Conservation (phyloP, 2,888 invertebrate genomes). For the Cheilosia vulpina region DNA sequence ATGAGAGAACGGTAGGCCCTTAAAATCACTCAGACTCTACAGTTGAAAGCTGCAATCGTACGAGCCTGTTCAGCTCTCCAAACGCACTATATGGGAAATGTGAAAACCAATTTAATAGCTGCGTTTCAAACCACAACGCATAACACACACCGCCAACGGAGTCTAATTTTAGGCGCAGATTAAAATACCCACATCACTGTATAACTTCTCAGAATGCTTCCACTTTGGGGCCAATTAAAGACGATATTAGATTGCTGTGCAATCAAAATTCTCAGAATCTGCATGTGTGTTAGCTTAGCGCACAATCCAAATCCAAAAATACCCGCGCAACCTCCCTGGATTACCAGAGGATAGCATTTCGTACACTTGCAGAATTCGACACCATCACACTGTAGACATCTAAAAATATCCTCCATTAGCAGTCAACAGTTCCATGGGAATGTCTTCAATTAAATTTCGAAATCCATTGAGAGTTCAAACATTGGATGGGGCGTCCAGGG, state of each 20-base stretch:
- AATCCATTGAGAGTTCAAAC: slow-evolving; percentile 31
- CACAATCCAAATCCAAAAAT: slow-evolving; percentile 28
- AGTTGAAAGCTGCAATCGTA: too few species aligned
- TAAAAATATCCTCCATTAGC: slow-evolving; percentile 51
- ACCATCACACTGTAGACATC: slow-evolving; percentile 30
- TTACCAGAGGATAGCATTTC: slow-evolving; percentile 11
- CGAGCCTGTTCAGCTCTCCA: too few species aligned
- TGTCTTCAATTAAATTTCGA: slow-evolving; percentile 64
- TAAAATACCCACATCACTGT: too few species aligned
- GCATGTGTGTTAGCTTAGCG: not conserved
- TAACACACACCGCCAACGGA: too few species aligned
- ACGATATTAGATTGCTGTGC: not conserved
- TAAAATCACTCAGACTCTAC: too few species aligned
- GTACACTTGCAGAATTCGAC: slow-evolving; percentile 21
- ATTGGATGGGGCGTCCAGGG: not conserved
- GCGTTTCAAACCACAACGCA: too few species aligned
- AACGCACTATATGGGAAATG: too few species aligned
- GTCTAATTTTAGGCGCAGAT: too few species aligned
- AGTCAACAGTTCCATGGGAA: slow-evolving; percentile 59
- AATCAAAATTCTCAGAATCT: slow-evolving; percentile 12
- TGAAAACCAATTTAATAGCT: too few species aligned
- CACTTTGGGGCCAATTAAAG: slow-evolving; percentile 2
- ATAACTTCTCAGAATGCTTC: not conserved
- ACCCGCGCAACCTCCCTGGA: slow-evolving; percentile 21
- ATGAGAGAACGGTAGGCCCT: too few species aligned